A percentile compares a stretch with the other conserved stretches of the same genome.
These are phyloP conservation scores for Erebia epiphron DNA, from an alignment of 2,888 invertebrate species.

Conservation along the genomic window DNA sequence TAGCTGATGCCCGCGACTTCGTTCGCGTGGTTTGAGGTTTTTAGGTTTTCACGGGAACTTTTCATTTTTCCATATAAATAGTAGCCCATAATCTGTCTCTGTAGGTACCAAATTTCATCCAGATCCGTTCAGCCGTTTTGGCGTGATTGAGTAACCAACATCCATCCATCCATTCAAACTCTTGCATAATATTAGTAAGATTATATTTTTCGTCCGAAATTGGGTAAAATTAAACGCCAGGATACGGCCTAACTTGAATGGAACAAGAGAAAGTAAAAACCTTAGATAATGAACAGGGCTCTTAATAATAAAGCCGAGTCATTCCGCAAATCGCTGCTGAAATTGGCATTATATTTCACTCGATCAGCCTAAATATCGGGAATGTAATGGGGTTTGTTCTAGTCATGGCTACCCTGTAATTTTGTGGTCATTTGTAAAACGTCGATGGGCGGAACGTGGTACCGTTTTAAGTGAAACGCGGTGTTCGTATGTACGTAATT, in stretches of 20 bases:
- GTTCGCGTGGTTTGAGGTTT: too few species aligned
- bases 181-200: too few species aligned
- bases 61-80: too few species aligned
- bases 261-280: constrained; percentile 13
- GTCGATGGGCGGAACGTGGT: constrained; percentile 24
- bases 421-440: constrained; percentile 36
- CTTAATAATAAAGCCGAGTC: constrained; percentile 21
- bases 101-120: too few species aligned
- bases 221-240: background rate
- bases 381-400: constrained; percentile 32
- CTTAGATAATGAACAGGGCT: constrained; percentile 8
- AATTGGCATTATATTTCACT: constrained; percentile 36
- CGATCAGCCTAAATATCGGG: constrained; percentile 39
- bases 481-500: background rate
- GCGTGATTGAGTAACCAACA: too few species aligned
- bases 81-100: too few species aligned
- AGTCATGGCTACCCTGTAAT: constrained; percentile 27
- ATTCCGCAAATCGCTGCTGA: constrained; percentile 18
- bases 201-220: background rate
- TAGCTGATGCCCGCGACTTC: too few species aligned
- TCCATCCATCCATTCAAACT: too few species aligned
- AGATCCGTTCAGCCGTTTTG: too few species aligned
- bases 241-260: background rate
- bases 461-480: background rate
- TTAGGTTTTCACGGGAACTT: too few species aligned